Evolutionary conservation across 2,113 vertebrate species (phyloP).

Genomic region (Siniperca chuatsi): DNA sequence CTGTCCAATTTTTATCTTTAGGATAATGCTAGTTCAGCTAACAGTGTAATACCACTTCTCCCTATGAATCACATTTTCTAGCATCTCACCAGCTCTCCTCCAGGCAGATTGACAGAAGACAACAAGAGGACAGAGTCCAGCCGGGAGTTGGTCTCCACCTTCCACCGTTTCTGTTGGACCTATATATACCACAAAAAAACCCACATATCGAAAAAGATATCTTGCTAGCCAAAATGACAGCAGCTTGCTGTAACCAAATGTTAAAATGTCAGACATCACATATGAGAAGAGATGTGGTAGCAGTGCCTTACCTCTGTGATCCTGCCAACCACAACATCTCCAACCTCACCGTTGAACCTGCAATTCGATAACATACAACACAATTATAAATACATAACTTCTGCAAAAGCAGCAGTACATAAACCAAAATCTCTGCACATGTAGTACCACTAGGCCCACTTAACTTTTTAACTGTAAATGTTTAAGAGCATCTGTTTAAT

Average conservation of each 20-base stretch:
- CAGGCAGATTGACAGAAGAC: conserved; percentile 95
- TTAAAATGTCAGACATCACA: neutral
- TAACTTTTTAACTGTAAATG: neutral
- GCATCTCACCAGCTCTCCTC: conserved; percentile 93
- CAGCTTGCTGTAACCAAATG: neutral
- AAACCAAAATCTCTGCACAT: neutral
- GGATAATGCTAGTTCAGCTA: neutral
- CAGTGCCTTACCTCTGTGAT: conserved; percentile 91
- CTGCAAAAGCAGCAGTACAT: neutral
- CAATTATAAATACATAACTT: neutral
- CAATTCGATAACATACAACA: neutral
- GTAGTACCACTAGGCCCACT: neutral
- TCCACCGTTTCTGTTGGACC: conserved; percentile 99
- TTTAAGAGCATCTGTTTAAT: neutral
- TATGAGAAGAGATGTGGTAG: neutral
- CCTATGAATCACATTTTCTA: neutral
- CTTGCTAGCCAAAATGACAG: neutral
- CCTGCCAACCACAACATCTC: conserved; percentile 95
- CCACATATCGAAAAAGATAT: neutral
- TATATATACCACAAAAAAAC: conserved; percentile 49
- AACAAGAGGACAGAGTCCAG: conserved; percentile 94
- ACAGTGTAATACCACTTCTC: neutral
- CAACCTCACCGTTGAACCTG: conserved; percentile 97
- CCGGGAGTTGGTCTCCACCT: conserved; percentile 95
- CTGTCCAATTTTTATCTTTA: neutral